phyloP scores from a whole-genome alignment of 1,140 invertebrate genomes.

The Drosophila orena region DNA sequence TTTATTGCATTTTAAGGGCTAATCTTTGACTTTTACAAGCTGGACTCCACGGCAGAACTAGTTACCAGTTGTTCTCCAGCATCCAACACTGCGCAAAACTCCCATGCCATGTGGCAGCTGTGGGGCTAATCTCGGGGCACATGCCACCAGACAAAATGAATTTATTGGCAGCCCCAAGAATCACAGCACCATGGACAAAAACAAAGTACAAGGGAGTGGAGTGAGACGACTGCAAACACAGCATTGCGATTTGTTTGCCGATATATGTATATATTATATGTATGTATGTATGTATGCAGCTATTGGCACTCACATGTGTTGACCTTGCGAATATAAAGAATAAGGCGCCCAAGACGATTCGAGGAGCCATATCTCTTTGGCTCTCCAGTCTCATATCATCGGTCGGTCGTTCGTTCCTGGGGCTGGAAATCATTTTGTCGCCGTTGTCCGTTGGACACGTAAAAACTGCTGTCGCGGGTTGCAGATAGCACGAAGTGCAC shows the following conservation, averaged over 20 bases:
- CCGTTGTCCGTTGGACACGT: slow-evolving; percentile 26
- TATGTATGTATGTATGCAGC: too few species aligned
- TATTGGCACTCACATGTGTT: background rate
- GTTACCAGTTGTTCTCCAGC: background rate
- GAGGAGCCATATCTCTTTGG: background rate
- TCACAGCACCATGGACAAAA: slow-evolving; percentile 9
- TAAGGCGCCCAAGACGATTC: background rate
- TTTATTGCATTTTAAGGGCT: background rate
- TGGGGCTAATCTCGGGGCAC: slow-evolving; percentile 28
- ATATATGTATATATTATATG: background rate
- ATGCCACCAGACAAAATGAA: slow-evolving; percentile 40
- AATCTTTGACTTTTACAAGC: background rate
- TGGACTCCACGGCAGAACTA: background rate
- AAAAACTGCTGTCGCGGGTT: slow-evolving; percentile 16
- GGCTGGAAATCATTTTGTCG: slow-evolving; percentile 21
- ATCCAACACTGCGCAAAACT: background rate
- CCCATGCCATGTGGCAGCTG: slow-evolving; percentile 6
- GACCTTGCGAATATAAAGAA: slow-evolving; percentile 19
- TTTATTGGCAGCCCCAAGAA: slow-evolving; percentile 38
- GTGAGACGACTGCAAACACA: slow-evolving; percentile 8
- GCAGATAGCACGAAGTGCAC: slow-evolving; percentile 17
- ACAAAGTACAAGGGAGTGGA: background rate
- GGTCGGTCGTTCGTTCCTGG: background rate
- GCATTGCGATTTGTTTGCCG: slow-evolving; percentile 20
- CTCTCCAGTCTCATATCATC: slow-evolving; percentile 1